These are phyloP conservation scores for Variabilichromis moorii DNA, from an alignment of 2,113 vertebrate species.

Conservation along the genomic window DNA sequence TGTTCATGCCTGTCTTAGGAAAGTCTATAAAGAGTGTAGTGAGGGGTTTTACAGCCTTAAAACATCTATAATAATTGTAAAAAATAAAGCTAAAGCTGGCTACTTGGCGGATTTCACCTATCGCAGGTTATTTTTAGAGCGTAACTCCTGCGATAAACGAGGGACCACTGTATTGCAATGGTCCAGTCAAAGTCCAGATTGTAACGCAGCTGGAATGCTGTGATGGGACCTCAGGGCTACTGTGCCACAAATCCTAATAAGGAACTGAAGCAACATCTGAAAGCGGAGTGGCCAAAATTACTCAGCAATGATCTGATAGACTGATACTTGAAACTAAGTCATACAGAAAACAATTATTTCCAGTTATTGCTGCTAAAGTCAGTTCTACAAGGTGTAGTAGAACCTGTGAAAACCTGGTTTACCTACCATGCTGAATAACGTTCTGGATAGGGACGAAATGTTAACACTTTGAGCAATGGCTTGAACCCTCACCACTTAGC, in stretches of 20 bases:
- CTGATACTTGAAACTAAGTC: background rate
- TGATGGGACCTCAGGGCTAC: too few relatives aligned
- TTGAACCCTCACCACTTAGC: background rate
- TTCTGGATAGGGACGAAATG: fast-evolving
- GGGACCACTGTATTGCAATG: too few relatives aligned
- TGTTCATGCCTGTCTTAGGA: background rate
- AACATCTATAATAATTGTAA: background rate
- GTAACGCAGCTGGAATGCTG: too few relatives aligned
- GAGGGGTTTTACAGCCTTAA: background rate
- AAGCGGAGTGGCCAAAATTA: background rate
- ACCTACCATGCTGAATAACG: background rate
- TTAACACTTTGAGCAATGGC: background rate
- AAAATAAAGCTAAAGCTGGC: too few relatives aligned
- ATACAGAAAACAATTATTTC: background rate
- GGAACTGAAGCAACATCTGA: background rate
- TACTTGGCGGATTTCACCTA: too few relatives aligned
- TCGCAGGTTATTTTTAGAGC: too few relatives aligned
- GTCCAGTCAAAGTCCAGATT: too few relatives aligned
- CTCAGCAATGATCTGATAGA: background rate
- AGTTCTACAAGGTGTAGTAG: background rate
- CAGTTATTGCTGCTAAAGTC: background rate
- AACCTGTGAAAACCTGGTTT: background rate
- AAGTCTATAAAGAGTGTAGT: background rate
- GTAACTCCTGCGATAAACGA: too few relatives aligned
- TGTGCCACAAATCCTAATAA: too few relatives aligned